Evolutionary conservation across 2,888 invertebrate species (phyloP), one percentile per base, ranked within the genome.

Genomic region (Callimorpha dominula): DNA sequence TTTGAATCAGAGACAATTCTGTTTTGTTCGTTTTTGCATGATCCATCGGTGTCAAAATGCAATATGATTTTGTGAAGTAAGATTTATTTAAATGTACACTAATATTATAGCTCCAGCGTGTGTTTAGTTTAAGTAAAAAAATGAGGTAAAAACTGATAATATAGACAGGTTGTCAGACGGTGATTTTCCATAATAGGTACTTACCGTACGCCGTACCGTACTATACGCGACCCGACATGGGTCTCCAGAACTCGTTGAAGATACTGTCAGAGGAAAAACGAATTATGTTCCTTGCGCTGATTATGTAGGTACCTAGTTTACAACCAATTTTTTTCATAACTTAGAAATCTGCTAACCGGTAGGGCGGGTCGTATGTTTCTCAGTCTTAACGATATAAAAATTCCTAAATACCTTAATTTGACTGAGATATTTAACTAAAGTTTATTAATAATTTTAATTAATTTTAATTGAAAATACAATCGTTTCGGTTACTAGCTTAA

Each of bases 1-100:
- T 62, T 62, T 50, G 17, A 50, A n/a, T 50, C 17, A 62, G 60
- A 31, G 31, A 64, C 52, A 68, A 49, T 68, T 46, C 60, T 75
- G 68, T 75, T 54, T 75, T 76, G 43, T 46, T 46, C 14, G 42
- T 60, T 66, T 70, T 65, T 66, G 11, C 20, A 65, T 50, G 42
- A 65, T 57, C n/a, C 12, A 31, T 54, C 64, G 46, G 15, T 60
- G 68, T 68, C 60, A 31, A 60, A 68, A 60, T 15, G n/a, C 15
- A 43, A 68, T 43, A 46, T 31, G 42, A 20, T 43, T 57, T n/a
- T 60, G n/a, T 60, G 43, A 31, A 9, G 15, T 31, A 15, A 52
- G 20, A 60, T 31, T 43, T 60, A 5, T 68, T 9, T 17, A 31
- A 57, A 31, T 60, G 12, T 31, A 14, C 31, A 15, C 9, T 57